phyloP scores from a whole-genome alignment of 2,113 vertebrate genomes.

The Cyphomyrus discorhynchus region DNA sequence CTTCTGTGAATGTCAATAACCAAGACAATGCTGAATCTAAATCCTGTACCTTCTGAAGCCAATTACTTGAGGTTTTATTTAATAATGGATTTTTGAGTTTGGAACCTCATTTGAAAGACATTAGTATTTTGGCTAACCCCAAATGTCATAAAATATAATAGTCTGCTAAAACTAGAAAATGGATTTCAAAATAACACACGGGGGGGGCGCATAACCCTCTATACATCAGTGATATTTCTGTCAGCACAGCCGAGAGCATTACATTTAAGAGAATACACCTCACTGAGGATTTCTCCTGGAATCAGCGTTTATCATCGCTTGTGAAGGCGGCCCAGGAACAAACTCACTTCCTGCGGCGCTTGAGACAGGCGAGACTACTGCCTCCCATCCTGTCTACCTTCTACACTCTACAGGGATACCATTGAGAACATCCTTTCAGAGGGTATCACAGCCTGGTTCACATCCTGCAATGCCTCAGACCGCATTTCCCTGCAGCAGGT shows the following conservation, averaged over 20 bases:
- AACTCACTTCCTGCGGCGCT: not conserved
- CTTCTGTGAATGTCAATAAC: not conserved
- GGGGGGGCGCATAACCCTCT: not conserved
- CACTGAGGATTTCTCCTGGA: not conserved
- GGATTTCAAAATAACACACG: not conserved
- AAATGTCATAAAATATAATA: not conserved
- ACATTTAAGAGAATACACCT: not conserved
- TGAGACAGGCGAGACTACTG: not conserved
- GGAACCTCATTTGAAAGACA: not conserved
- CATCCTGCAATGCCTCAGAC: not conserved
- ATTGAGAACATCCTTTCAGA: not conserved
- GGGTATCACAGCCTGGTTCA: not conserved
- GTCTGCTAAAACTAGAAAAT: not conserved
- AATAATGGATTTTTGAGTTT: not conserved
- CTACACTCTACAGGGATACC: not conserved
- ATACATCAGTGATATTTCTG: not conserved
- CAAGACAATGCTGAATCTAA: not conserved
- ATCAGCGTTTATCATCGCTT: not conserved
- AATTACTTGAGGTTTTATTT: not conserved
- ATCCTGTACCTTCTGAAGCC: not conserved
- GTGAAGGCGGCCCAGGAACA: not conserved
- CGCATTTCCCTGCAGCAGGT: not conserved
- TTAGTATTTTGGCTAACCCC: not conserved
- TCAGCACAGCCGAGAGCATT: not conserved
- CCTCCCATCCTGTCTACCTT: not conserved